Conservation (phyloP, 2,113 vertebrate species). For the Neogobius melanostomus region DNA sequence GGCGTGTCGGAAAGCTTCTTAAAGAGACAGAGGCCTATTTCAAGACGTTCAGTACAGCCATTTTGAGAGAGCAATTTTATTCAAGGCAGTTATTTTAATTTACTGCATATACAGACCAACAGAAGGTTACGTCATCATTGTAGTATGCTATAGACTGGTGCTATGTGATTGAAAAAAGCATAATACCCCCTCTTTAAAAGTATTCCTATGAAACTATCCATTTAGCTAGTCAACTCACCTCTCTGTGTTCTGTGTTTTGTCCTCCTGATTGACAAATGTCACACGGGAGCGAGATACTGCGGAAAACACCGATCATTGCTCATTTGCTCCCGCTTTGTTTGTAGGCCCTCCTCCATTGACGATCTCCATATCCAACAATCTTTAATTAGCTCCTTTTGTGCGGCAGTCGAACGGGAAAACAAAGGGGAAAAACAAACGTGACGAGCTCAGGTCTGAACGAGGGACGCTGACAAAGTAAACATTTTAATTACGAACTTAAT, state of each 20-base stretch:
- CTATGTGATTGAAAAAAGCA: too few species aligned
- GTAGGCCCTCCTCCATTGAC: slow-evolving; percentile 51
- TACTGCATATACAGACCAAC: too few species aligned
- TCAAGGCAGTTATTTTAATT: too few species aligned
- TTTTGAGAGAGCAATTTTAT: too few species aligned
- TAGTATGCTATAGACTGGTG: too few species aligned
- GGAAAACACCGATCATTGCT: slow-evolving; percentile 59
- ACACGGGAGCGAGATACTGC: slow-evolving; percentile 50
- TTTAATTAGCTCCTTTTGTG: slow-evolving; percentile 74
- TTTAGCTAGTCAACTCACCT: background rate
- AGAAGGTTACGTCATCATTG: too few species aligned
- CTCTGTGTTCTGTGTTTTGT: slow-evolving; percentile 17
- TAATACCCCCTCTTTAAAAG: too few species aligned
- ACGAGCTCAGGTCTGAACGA: slow-evolving; percentile 37
- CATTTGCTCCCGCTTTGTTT: slow-evolving; percentile 53
- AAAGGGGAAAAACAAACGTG: slow-evolving; percentile 24
- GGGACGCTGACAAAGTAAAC: slow-evolving; percentile 54
- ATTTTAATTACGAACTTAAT: slow-evolving; percentile 66
- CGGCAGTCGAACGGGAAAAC: slow-evolving; percentile 56
- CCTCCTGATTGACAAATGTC: slow-evolving; percentile 63
- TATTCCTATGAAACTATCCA: too few species aligned
- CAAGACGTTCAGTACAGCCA: too few species aligned
- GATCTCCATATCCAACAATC: slow-evolving; percentile 64
- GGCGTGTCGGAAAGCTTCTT: too few species aligned
- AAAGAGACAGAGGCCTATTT: too few species aligned